These are phyloP conservation scores for Amblyornis subalaris DNA, from an alignment of 2,113 vertebrate species.

Conservation along the genomic window DNA sequence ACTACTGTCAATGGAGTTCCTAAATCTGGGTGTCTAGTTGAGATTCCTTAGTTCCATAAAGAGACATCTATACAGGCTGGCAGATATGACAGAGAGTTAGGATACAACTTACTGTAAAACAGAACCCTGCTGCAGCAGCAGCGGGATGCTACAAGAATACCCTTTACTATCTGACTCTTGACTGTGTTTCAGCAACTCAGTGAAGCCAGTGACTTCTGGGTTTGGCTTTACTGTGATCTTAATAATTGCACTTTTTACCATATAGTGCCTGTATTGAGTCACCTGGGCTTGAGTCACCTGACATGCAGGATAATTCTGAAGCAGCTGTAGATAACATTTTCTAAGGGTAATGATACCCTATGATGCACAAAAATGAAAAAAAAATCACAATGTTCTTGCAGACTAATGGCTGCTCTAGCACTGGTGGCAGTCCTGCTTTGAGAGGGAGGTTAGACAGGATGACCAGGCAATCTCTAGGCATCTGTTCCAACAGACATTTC, in stretches of 20 bases:
- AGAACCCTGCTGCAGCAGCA: not conserved
- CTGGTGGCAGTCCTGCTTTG: not conserved
- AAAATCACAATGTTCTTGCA: not conserved
- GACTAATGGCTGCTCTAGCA: not conserved
- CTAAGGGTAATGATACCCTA: not conserved
- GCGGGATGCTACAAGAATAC: not conserved
- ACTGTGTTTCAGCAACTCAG: not conserved
- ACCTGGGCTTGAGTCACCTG: not conserved
- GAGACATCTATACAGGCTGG: not conserved
- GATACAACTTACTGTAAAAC: not conserved
- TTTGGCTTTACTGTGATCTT: not conserved
- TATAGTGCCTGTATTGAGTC: not conserved
- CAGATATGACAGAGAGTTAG: not conserved
- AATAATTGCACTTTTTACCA: not conserved
- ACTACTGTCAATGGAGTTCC: not conserved
- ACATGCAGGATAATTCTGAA: not conserved
- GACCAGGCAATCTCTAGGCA: not conserved
- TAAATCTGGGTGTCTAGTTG: not conserved
- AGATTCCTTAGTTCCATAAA: not conserved
- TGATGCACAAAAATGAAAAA: not conserved
- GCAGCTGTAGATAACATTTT: not conserved
- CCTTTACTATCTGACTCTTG: not conserved
- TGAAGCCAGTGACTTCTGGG: not conserved
- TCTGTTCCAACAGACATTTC: not conserved
- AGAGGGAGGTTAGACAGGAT: not conserved